Conservation (phyloP, 2,797 vertebrate genomes). For the Orientallactaga sibirica region DNA sequence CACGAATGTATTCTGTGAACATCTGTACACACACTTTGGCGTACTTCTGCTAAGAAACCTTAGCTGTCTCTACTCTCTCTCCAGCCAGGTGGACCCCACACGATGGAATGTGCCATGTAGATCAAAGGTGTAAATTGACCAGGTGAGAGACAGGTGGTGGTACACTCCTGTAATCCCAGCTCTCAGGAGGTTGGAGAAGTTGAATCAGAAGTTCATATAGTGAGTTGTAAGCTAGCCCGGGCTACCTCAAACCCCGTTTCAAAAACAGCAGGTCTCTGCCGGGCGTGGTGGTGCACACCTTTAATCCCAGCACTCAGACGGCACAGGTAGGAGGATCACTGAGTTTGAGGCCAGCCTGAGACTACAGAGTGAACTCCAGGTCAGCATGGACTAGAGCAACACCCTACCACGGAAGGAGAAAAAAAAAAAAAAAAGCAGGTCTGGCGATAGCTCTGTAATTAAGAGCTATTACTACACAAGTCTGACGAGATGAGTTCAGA, state of each 20-base stretch:
- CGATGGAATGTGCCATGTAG: neutral
- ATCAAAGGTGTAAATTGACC: neutral
- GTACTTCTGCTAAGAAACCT: neutral
- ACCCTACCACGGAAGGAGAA: too few relatives aligned
- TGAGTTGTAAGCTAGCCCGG: neutral
- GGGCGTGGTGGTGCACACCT: neutral
- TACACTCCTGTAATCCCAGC: too few relatives aligned
- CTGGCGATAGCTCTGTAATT: too few relatives aligned
- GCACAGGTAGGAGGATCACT: too few relatives aligned
- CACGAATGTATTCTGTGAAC: fast-evolving
- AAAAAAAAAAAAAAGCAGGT: too few relatives aligned
- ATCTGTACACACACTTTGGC: neutral
- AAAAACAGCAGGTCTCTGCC: neutral
- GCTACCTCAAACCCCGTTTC: neutral
- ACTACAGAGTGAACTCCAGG: too few relatives aligned
- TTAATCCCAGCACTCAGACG: too few relatives aligned
- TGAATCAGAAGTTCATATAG: neutral
- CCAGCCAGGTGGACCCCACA: neutral
- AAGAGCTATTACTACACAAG: too few relatives aligned
- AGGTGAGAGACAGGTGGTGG: neutral
- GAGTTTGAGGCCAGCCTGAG: too few relatives aligned
- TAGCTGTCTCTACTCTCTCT: neutral
- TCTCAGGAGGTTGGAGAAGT: neutral
- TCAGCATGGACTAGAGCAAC: too few relatives aligned
- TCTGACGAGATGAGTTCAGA: too few relatives aligned